These are phyloP conservation scores for Lycopodina hypogea DNA, from an alignment of 37 sponge, comb jelly and placozoan genomes.

Conservation along the genomic window DNA sequence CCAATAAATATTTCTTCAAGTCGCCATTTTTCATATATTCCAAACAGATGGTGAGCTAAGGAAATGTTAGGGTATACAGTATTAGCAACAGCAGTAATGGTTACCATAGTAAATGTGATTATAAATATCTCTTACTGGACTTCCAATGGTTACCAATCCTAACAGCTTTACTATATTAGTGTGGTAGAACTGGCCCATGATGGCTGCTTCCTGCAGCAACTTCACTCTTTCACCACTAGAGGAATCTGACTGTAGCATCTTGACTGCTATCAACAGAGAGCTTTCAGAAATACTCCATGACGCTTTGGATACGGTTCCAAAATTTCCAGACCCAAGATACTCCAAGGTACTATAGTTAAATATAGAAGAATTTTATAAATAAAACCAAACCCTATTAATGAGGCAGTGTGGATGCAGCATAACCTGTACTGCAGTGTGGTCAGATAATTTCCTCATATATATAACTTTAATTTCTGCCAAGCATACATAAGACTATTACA, in stretches of 20 bases:
- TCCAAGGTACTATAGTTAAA: not conserved
- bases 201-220: constrained; percentile 72
- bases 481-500: too few species aligned
- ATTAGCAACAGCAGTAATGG: not conserved
- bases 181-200: constrained; percentile 75
- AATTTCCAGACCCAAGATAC: constrained; percentile 54
- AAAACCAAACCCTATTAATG: too few species aligned
- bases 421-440: too few species aligned
- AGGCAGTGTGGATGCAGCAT: too few species aligned
- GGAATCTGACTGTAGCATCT: constrained; percentile 30
- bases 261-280: constrained; percentile 51
- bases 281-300: constrained; percentile 37
- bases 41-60: not conserved
- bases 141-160: constrained; percentile 67
- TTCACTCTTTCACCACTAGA: constrained; percentile 32
- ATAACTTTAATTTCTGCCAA: too few species aligned
- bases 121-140: constrained; percentile 70
- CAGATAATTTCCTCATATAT: too few species aligned
- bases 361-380: too few species aligned
- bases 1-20: constrained; percentile 30
- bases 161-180: constrained; percentile 58
- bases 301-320: constrained; percentile 59
- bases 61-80: too few species aligned
- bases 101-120: not conserved
- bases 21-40: constrained; percentile 42